Evolutionary conservation across 2,113 vertebrate genomes (phyloP).

Genomic region (Brachyhypopomus occidentalis): DNA sequence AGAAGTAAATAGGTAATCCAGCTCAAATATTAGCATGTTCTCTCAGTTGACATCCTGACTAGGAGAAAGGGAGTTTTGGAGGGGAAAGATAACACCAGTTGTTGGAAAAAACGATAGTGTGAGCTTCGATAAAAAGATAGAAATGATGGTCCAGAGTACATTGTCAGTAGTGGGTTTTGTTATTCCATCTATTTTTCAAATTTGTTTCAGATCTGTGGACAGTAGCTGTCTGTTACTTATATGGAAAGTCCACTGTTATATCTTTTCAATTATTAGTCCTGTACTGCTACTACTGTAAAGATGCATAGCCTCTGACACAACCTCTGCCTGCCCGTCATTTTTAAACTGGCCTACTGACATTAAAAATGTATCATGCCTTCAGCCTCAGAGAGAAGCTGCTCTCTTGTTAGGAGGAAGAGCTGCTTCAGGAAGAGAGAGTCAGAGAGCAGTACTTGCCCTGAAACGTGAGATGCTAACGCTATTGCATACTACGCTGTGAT

Average conservation of each 20-base stretch:
- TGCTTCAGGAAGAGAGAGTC: neutral
- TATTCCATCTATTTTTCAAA: neutral
- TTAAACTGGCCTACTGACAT: too few species aligned
- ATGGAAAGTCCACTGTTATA: neutral
- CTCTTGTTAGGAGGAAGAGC: conserved; percentile 34
- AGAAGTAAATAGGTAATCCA: neutral
- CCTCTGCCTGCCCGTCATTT: conserved; percentile 30
- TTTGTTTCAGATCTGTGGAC: neutral
- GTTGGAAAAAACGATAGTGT: neutral
- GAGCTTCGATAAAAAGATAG: too few species aligned
- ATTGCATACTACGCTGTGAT: neutral
- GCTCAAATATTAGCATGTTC: neutral
- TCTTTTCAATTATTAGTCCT: neutral
- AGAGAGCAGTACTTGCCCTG: neutral
- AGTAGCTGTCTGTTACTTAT: neutral
- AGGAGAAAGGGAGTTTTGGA: neutral
- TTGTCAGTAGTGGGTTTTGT: too few species aligned
- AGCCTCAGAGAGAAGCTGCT: conserved; percentile 46
- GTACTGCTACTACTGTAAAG: neutral
- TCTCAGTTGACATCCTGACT: neutral
- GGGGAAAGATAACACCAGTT: neutral
- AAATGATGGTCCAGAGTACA: too few species aligned
- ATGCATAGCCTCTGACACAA: conserved; percentile 9
- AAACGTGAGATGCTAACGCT: neutral
- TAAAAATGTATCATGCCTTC: conserved; percentile 49